Evolutionary conservation across 2,113 vertebrate genomes (phyloP).

Genomic region (human (Homo sapiens)): GRCh38 chr14:26536501-26537000

Average conservation of each 20-base stretch:
- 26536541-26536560: neutral
- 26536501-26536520: too few species aligned
- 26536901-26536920: neutral
- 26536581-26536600: neutral
- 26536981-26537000: neutral
- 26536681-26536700: neutral
- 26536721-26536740: neutral
- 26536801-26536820: neutral
- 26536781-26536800: neutral
- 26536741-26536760: neutral
- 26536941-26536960: neutral
- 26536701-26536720: conserved; percentile 25
- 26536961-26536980: neutral
- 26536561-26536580: neutral
- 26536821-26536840: neutral
- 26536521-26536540: neutral
- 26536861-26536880: neutral
- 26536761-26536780: neutral
- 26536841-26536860: neutral
- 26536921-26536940: neutral
- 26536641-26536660: neutral
- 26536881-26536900: neutral
- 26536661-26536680: neutral
- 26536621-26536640: neutral
- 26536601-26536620: neutral